Evolutionary conservation across 1,140 invertebrate genomes (phyloP).

Genomic region (Drosophila bocki): DNA sequence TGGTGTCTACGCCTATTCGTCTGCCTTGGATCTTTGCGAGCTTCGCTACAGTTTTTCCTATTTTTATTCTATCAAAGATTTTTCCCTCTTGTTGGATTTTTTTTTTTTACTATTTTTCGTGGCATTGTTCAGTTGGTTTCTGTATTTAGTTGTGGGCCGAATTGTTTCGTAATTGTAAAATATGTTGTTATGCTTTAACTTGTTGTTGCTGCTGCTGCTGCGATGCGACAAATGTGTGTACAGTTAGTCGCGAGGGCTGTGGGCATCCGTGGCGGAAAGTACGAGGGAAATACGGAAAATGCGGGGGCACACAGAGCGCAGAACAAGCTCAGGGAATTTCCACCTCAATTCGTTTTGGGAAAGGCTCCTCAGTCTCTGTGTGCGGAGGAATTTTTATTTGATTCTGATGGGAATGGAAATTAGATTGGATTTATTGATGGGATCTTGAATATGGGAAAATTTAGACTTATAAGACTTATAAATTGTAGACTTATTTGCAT

Average conservation of each 20-base stretch:
- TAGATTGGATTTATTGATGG: neutral
- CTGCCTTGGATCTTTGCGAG: constrained; percentile 41
- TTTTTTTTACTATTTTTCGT: constrained; percentile 11
- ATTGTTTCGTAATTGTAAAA: constrained; percentile 83
- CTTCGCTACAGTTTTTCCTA: constrained; percentile 13
- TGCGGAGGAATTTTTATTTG: constrained; percentile 13
- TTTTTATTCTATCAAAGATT: constrained; percentile 16
- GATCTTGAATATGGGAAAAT: neutral
- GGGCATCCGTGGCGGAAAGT: constrained; percentile 24
- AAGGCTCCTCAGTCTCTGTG: neutral
- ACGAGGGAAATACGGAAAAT: constrained; percentile 15
- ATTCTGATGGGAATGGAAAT: constrained; percentile 24
- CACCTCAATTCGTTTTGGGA: constrained; percentile 22
- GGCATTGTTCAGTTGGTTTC: constrained; percentile 67
- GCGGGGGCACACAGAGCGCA: constrained; percentile 26
- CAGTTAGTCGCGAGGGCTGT: constrained; percentile 46
- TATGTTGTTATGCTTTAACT: constrained; percentile 77
- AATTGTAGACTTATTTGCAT: neutral
- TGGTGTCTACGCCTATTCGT: constrained; percentile 71
- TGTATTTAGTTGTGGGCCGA: constrained; percentile 69
- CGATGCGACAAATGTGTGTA: constrained; percentile 73
- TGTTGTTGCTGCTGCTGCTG: constrained; percentile 55
- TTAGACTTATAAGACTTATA: no score
- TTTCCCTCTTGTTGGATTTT: constrained; percentile 17
- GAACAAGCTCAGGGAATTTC: constrained; percentile 34